Conservation (phyloP, 1,140 invertebrate genomes). For the Formica exsecta region DNA sequence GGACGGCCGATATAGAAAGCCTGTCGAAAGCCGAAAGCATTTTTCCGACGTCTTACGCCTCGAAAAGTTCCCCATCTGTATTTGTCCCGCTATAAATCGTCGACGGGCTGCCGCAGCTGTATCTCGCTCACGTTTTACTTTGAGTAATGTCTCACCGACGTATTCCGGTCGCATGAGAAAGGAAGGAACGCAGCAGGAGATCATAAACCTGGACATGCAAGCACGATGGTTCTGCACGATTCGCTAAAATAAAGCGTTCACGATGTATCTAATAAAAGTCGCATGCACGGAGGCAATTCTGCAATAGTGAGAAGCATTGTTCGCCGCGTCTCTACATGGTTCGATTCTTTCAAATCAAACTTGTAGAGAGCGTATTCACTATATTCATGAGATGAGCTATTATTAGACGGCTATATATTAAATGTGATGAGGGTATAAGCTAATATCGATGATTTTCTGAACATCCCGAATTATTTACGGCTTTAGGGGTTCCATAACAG, state of each 20-base stretch:
- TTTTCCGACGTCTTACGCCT: constrained; percentile 70
- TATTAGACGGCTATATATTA: constrained; percentile 6
- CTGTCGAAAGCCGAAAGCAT: constrained; percentile 71
- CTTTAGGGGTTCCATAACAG: background rate
- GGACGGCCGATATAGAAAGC: constrained; percentile 57
- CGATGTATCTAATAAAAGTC: constrained; percentile 47
- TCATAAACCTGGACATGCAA: constrained; percentile 63
- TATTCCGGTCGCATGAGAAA: constrained; percentile 35
- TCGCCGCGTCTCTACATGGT: background rate
- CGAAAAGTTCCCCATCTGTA: constrained; percentile 70
- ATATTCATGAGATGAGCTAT: constrained; percentile 38
- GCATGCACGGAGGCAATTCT: constrained; percentile 13
- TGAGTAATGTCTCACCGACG: constrained; percentile 67
- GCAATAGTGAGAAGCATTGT: background rate
- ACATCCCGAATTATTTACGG: background rate
- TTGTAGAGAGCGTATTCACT: constrained; percentile 2
- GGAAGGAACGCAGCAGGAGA: constrained; percentile 38
- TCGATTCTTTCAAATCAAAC: background rate
- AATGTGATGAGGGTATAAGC: background rate
- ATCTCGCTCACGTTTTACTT: constrained; percentile 65
- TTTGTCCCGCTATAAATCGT: constrained; percentile 73
- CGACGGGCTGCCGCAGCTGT: constrained; percentile 67
- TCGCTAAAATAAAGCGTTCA: constrained; percentile 40
- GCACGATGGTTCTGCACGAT: constrained; percentile 30
- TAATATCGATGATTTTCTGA: constrained; percentile 30